Percentiles rank a stretch among this genome's conserved stretches.
Conservation (phyloP, 2,797 vertebrate genomes). For the Catamblyrhynchus diadema region DNA sequence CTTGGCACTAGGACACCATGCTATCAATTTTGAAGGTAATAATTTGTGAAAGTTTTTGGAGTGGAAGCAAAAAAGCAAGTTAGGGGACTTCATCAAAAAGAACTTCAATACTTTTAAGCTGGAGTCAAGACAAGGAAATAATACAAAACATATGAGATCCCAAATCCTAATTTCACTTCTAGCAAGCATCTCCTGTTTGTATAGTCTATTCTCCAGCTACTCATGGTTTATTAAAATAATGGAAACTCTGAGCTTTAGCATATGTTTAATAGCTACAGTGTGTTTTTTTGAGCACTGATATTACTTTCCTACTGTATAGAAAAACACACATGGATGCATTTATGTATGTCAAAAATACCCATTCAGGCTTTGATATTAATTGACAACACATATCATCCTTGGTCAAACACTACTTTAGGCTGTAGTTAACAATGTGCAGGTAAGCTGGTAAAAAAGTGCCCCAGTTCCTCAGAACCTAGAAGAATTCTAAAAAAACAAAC, state of each 20-base stretch:
- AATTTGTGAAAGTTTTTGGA: not conserved
- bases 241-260: constrained; percentile 24
- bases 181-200: not conserved
- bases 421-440: not conserved
- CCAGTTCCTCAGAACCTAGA: not conserved
- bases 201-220: not conserved
- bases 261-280: constrained; percentile 30
- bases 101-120: not conserved
- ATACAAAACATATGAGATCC: constrained; percentile 29
- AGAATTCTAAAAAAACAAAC: not conserved
- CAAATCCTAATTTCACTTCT: not conserved
- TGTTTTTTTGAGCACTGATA: not conserved
- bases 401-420: not conserved
- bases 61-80: not conserved
- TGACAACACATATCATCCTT: not conserved
- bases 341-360: not conserved
- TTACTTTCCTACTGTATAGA: not conserved
- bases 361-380: not conserved
- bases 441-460: not conserved
- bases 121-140: not conserved
- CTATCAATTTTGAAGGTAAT: not conserved
- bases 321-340: not conserved
- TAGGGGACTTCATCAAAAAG: not conserved
- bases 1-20: not conserved
- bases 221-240: constrained; percentile 17